phyloP scores from a whole-genome alignment of 2,888 invertebrate genomes.

The Anoncus sp. region DNA sequence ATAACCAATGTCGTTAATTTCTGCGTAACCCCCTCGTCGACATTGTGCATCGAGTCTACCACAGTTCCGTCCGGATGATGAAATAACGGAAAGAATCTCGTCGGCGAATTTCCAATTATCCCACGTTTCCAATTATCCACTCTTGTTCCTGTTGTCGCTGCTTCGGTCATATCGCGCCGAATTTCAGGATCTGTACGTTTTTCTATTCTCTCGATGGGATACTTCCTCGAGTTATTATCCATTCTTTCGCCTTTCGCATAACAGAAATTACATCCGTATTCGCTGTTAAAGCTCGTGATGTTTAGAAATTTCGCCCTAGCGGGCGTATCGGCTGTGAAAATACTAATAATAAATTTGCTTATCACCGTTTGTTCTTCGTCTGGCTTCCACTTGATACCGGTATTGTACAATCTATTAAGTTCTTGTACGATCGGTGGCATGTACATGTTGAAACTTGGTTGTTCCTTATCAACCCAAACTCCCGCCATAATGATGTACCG shows the following conservation, averaged over 20 bases:
- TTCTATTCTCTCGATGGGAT: constrained; percentile 22
- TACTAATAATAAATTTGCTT: constrained; percentile 19
- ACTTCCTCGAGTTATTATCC: constrained; percentile 9
- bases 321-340: constrained; percentile 25
- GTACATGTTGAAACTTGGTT: constrained; percentile 15
- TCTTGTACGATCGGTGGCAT: constrained; percentile 18
- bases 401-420: constrained; percentile 9
- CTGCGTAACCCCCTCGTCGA: constrained; percentile 45
- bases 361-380: constrained; percentile 4
- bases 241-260: constrained; percentile 24
- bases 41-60: constrained; percentile 48
- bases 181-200: constrained; percentile 26
- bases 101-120: constrained; percentile 17
- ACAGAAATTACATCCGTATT: constrained; percentile 38
- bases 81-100: constrained; percentile 33
- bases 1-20: constrained; percentile 26
- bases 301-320: constrained; percentile 14
- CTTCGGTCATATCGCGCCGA: constrained; percentile 15
- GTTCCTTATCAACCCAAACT: constrained; percentile 48
- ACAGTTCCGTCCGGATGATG: constrained; percentile 39
- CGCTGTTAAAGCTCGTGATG: constrained; percentile 20
- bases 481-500: constrained; percentile 48
- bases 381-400: constrained; percentile 24
- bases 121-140: too few relatives aligned
- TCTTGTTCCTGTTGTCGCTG: not conserved